Evolutionary conservation across 2,113 vertebrate species (phyloP), one percentile per base, ranked within the genome.

Genomic region (Eretmochelys imbricata): DNA sequence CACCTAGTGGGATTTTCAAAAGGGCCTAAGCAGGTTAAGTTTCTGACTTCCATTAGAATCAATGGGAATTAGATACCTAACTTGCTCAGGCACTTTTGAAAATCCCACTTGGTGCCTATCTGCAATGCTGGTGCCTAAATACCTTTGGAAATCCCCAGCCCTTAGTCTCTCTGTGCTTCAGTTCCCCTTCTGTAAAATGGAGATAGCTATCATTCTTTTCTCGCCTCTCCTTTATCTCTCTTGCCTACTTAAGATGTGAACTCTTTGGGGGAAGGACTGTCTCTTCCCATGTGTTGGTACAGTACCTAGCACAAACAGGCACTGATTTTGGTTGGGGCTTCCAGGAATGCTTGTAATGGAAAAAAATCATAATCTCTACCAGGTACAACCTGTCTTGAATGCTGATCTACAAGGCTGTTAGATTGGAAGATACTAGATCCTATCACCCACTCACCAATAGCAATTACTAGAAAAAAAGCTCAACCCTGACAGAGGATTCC

Each of bases 311-410:
- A 92, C 93, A 95, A 92, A 27, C 42, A 17, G 11, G 84, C 89
- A 91, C 78, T 84, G 87, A 93, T 95, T 93, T 84, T 93, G 42
- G 84, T 82, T 84, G 84, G 91, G 89, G 84, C 90, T 49, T 94
- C 80, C 55, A 88, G 72, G 80, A 20, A 72, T 92, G 93, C 76
- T 76, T 84, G 35, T 91, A 92, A 92, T 93, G 83, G 90, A 97
- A 96, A 94, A 94, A 92, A 80, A 62, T 57, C 82, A 57, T 92
- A 88, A 94, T 94, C n/a, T 76, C 94, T n/a, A 69, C 62, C 35
- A 69, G 35, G 29, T 69, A n/a, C 62, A 69, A 69, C 14, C 4
- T 69, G 31, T 69, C 14, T 69, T n/a, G 62, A 35, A 35, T n/a
- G 31, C 62, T n/a, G 62, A 35, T 69, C 16, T 69, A 17, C 62